These are phyloP conservation scores for Entelurus aequoreus DNA, from an alignment of 2,113 vertebrate genomes.

Conservation along the genomic window DNA sequence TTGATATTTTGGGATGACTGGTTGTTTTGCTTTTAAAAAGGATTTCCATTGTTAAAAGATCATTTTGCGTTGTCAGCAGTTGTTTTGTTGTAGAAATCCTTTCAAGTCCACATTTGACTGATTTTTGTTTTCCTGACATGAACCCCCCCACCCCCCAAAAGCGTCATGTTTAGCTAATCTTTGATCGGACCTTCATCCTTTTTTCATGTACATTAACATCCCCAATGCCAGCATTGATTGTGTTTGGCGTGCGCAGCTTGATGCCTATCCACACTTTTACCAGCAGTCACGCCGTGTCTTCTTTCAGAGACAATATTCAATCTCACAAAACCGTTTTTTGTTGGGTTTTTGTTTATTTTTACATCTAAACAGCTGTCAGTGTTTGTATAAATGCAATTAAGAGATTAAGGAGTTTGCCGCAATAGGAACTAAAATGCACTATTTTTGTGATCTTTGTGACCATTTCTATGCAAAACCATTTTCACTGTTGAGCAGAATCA, in stretches of 20 bases:
- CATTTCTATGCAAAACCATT: conserved; percentile 88
- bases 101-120: not conserved
- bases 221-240: not conserved
- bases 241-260: too few relatives aligned
- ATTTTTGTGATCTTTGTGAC: conserved; percentile 5
- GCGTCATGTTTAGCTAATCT: too few relatives aligned
- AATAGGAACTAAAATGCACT: conserved; percentile 41
- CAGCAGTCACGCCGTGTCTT: conserved; percentile 3
- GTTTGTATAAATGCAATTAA: conserved; percentile 10
- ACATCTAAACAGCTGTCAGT: not conserved
- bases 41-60: too few relatives aligned
- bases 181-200: not conserved
- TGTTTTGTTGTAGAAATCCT: conserved; percentile 4
- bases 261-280: not conserved
- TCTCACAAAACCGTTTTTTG: too few relatives aligned
- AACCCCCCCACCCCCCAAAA: not conserved
- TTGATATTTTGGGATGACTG: conserved; percentile 54
- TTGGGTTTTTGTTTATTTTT: not conserved
- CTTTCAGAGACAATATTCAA: too few relatives aligned
- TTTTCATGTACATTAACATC: not conserved
- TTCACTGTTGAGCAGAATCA: conserved; percentile 76
- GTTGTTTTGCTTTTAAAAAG: conserved; percentile 19
- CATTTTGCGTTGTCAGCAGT: too few relatives aligned
- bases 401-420: conserved; percentile 28
- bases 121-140: not conserved